Evolutionary conservation across 2,888 invertebrate species (phyloP).

Genomic region (Bombylius discolor): DNA sequence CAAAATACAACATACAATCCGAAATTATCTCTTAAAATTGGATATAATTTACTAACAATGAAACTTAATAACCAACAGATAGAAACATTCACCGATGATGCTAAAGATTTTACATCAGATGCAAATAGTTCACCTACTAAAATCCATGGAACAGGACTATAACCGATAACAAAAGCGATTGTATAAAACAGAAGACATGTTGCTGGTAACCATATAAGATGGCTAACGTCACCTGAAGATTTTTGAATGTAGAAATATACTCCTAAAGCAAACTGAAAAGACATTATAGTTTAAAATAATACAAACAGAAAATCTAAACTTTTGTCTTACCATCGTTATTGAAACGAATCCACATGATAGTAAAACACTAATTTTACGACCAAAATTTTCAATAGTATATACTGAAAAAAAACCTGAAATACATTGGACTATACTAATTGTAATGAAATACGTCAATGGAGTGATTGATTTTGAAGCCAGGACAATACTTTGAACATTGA

Average conservation of each 20-base stretch:
- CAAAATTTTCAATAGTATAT: neutral
- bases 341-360: neutral
- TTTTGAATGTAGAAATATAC: neutral
- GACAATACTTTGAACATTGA: neutral
- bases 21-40: neutral
- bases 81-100: constrained; percentile 24
- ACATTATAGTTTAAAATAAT: too few relatives aligned
- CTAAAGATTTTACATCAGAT: constrained; percentile 48
- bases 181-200: neutral
- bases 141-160: constrained; percentile 61
- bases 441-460: neutral
- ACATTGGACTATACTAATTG: neutral
- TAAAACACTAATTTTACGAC: neutral
- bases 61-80: neutral
- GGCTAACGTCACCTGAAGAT: neutral
- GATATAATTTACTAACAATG: neutral
- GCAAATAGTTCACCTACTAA: constrained; percentile 65
- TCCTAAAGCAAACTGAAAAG: neutral
- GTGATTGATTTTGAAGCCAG: neutral
- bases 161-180: constrained; percentile 34
- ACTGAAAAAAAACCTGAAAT: neutral
- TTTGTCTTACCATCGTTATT: neutral
- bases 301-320: too few relatives aligned
- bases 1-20: neutral
- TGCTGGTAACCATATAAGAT: neutral